Base-by-base conservation (phyloP, 2,113 vertebrate species). In the Tamias sibiricus region DNA sequence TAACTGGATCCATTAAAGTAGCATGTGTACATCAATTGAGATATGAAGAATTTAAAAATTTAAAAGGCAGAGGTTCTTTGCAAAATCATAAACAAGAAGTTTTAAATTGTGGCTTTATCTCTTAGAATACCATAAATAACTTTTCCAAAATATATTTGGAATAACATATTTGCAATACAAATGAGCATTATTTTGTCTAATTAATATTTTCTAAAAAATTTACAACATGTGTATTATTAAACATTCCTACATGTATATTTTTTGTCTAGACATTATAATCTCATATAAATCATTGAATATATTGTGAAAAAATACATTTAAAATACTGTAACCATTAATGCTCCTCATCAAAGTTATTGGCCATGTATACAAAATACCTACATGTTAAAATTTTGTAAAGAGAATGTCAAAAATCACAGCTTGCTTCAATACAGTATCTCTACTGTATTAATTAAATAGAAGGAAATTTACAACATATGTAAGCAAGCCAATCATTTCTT, bases 51-150 rank as follows among this genome's bases (percentile, higher is more conserved):
- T 44, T 80, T 47, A 71, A 68, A 40, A 32, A 28, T 2, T 13
- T 80, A 69, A 83, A 83, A 22, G 94, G 44, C 80, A 93, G 93
- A 84, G 7, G 8, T 24, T 87, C 28, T 90, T 69, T 87, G 16
- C 4, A 75, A 93, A 83, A 66, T 77, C 22, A 66, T 40, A 75
- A 89, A 64, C 28, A 83, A 8, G 0, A 47, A 32, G 42, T 79
- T 76, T 79, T 12, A 54, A 4, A 0, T 2, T 10, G 66, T 94
- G 32, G 1, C 2, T 94, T 87, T 80, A 44, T 40, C 32, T 80
- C 40, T 95, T 54, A 90, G 1, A 35, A 62, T 90, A 10, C 3
- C 17, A 37, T 35, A 49, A 80, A 37, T 30, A 57, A 76, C 49
- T 37, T 64, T 57, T 40, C 30, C 13, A 57, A 2, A 8, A 69